Base-by-base conservation (phyloP, 2,888 invertebrate species). In the Nycteola revayana region DNA sequence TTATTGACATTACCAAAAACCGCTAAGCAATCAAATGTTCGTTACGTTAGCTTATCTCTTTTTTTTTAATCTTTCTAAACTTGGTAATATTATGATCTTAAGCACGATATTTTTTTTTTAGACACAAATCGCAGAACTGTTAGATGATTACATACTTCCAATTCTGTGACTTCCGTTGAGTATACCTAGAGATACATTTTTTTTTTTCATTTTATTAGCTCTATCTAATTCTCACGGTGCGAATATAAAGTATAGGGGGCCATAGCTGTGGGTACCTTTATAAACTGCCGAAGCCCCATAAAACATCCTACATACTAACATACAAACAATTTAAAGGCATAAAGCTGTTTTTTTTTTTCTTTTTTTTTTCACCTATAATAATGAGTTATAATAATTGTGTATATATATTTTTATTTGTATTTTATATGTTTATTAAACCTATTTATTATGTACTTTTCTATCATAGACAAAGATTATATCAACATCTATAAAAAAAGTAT, bases 391-490 rank as follows among this genome's bases (percentile, higher is more conserved):
- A 73, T 83, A 84, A 75, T 78, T 60, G 83, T 86, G 87, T 88
- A 85, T 87, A 87, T 88, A 87, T 88, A 87, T 88, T 87, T 88
- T 88, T 88, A 86, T 88, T 87, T 82, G 72, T 85, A 81, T 87
- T 83, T 75, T 68, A 76, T 80, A 78, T 77, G 75, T 84, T n/a
- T 70, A 61, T 63, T 74, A 67, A 70, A 75, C 77, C 83, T 86
- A 85, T 77, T 78, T 78, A 80, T 79, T 79, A 85, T 86, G 85
- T 86, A 83, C 79, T 83, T 83, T 67, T 75, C 80, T 83, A 83
- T 78, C 69, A 76, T 82, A 88, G 83, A 86, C 79, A 83, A 80
- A 79, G 82, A 84, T 85, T 83, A 82, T 75, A 81, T 83, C 82
- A 73, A 83, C 81, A 81, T 80, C 81, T 85, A 85, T 76, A 60